Conservation (phyloP, 2,113 vertebrate species). For the Paramisgurnus dabryanus region DNA sequence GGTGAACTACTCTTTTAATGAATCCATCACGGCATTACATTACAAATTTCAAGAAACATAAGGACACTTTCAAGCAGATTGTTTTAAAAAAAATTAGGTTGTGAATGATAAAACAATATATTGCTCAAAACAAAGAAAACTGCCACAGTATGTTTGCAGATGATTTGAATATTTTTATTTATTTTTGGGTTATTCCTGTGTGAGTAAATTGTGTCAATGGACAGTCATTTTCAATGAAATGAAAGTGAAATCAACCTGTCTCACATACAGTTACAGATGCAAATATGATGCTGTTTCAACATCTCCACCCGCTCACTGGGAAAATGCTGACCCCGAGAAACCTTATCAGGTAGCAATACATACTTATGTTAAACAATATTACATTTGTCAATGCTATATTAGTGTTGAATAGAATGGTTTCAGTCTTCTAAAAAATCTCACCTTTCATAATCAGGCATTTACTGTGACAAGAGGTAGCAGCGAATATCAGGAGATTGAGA, state of each 20-base stretch:
- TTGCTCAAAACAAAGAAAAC: too few relatives aligned
- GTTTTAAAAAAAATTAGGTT: too few relatives aligned
- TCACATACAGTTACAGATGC: slow-evolving; percentile 54
- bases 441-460: slow-evolving; percentile 58
- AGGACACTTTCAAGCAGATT: too few relatives aligned
- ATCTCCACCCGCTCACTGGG: slow-evolving; percentile 49
- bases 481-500: slow-evolving; percentile 79
- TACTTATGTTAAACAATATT: neutral
- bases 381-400: too few relatives aligned
- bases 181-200: too few relatives aligned
- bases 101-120: too few relatives aligned
- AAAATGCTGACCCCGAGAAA: slow-evolving; percentile 26
- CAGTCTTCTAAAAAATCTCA: neutral
- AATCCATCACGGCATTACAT: too few relatives aligned
- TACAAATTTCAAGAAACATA: too few relatives aligned
- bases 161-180: too few relatives aligned
- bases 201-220: too few relatives aligned
- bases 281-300: neutral
- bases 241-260: slow-evolving; percentile 60
- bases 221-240: slow-evolving; percentile 7
- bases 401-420: neutral
- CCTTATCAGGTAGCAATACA: slow-evolving; percentile 24
- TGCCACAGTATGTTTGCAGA: too few relatives aligned
- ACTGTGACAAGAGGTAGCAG: slow-evolving; percentile 72
- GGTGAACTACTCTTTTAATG: too few relatives aligned